phyloP scores from a whole-genome alignment of 2,113 vertebrate species.

The Pituophis catenifer region DNA sequence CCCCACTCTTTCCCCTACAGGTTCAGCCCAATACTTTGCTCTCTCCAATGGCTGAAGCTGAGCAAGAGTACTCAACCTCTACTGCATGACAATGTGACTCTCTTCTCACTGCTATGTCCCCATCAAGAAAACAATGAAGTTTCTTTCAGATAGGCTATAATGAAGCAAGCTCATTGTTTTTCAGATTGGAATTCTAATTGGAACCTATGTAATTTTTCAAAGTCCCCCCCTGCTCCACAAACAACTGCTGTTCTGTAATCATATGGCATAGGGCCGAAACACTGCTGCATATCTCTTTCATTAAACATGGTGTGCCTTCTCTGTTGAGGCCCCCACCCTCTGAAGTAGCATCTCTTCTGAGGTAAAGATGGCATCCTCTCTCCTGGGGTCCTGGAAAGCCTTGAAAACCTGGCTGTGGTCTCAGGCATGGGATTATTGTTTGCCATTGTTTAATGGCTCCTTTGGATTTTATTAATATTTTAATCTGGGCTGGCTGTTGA shows the following conservation, averaged over 20 bases:
- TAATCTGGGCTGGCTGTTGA: not conserved
- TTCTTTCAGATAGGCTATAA: not conserved
- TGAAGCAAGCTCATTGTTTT: not conserved
- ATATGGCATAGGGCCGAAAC: not conserved
- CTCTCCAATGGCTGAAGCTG: not conserved
- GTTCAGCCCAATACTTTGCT: not conserved
- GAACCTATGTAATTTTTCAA: not conserved
- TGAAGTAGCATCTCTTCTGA: not conserved
- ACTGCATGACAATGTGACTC: not conserved
- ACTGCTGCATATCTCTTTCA: not conserved
- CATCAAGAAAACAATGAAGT: not conserved
- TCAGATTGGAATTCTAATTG: not conserved
- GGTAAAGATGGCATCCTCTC: not conserved
- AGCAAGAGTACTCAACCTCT: not conserved
- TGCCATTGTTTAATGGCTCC: not conserved
- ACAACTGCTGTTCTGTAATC: not conserved
- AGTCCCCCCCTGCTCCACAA: not conserved
- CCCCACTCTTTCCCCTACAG: not conserved
- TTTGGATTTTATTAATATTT: not conserved
- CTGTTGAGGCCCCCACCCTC: not conserved
- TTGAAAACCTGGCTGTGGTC: not conserved
- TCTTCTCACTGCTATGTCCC: not conserved
- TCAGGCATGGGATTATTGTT: not conserved
- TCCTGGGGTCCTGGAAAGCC: not conserved
- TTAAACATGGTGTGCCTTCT: not conserved